Base-by-base conservation (phyloP, 2,113 vertebrate genomes). In the Pelobates fuscus region DNA sequence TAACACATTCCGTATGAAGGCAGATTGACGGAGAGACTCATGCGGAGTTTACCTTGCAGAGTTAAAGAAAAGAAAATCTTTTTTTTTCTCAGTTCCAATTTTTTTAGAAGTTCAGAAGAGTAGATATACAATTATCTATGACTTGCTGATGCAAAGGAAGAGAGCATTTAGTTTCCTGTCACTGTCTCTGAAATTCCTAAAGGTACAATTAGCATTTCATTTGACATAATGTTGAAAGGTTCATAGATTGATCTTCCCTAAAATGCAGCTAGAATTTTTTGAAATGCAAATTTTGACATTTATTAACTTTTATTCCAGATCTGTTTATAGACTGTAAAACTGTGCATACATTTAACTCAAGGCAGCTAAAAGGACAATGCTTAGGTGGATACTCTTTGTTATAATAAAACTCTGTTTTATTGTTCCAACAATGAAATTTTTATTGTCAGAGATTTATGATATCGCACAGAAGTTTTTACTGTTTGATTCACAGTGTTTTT, bases 171-270 rank as follows among this genome's bases (percentile, higher is more conserved):
- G 96, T 98, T 97, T 97, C 95, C 95, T 95, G 95, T 98, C 96
- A 96, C 95, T 95, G 94, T 97, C 95, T 94, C 92, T 93, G 91
- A 97, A 97, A 99, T 98, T 99, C 96, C 97, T 98, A 96, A 97
- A 99, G 97, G 96, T 98, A 98, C 96, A 98, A 99, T 99, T 99
- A 98, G 96, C 97, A 99, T 99, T 99, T 98, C 96, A 95, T 96
- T 96, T 98, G 96, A 98, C 92, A 94, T 97, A 98, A 98, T 94
- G 94, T 95, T 98, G 95, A 99, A 98, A 98, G 96, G 96, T 97
- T 98, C 96, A 96, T 96, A 96, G 96, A 99, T 98, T 99, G 96
- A 99, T 99, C 97, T 98, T 98, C 98, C 95, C 92, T 94, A 94
- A 97, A 97, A 96, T 94, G 94, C 92, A 94, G 92, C 92, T 87